Conservation (phyloP, 2,113 vertebrate genomes). For the Solea solea region DNA sequence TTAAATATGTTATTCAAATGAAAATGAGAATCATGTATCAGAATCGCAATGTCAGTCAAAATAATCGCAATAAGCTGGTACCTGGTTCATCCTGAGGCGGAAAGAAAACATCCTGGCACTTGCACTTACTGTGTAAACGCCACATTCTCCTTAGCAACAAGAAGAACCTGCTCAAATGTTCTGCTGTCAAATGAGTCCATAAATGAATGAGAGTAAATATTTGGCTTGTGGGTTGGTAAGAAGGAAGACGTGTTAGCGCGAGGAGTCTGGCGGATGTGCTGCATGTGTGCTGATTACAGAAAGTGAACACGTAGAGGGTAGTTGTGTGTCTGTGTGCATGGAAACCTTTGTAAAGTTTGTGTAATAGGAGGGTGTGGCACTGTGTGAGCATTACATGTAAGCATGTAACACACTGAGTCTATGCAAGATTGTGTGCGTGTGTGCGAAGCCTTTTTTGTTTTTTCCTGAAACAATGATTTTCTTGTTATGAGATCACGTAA, state of each 20-base stretch:
- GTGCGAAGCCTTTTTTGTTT: neutral
- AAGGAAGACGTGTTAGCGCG: slow-evolving; percentile 60
- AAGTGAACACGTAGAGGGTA: slow-evolving; percentile 2
- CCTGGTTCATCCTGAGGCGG: too few species aligned
- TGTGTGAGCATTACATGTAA: slow-evolving; percentile 1
- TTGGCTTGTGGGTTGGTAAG: slow-evolving; percentile 73
- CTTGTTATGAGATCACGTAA: neutral
- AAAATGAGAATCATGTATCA: too few species aligned
- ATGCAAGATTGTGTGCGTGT: slow-evolving; percentile 10
- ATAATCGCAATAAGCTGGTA: too few species aligned
- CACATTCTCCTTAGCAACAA: neutral
- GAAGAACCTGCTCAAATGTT: slow-evolving; percentile 45
- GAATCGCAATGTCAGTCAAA: too few species aligned
- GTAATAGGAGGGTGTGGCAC: slow-evolving; percentile 10
- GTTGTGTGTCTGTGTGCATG: slow-evolving; percentile 28
- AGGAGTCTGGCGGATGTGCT: slow-evolving; percentile 48
- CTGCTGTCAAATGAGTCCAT: slow-evolving; percentile 46
- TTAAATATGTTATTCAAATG: too few species aligned
- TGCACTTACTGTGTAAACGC: too few species aligned
- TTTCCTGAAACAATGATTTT: neutral
- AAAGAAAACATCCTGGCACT: too few species aligned
- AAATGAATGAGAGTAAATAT: slow-evolving; percentile 75
- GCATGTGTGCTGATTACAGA: slow-evolving; percentile 35
- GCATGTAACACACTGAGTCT: neutral
- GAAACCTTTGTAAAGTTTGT: slow-evolving; percentile 35